Evolutionary conservation across 1,140 invertebrate species (phyloP), one percentile per base, ranked within the genome.

Genomic region (Ceratosolen solmsi): DNA sequence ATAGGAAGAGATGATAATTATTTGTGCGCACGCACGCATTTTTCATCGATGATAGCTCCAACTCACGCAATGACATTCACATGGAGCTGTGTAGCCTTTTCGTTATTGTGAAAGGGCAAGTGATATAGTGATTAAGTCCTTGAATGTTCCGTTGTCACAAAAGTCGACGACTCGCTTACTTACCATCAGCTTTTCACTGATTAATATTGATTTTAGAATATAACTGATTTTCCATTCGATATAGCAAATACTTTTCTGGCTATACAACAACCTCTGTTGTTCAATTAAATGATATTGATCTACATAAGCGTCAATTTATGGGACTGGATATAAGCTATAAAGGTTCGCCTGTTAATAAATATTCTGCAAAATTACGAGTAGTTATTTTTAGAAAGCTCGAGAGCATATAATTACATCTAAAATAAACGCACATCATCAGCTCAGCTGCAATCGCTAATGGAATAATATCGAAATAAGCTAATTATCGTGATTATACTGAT

Each of bases 171-270:
- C 13, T 33, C 11, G 11, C 13, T 20, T 33, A n/a, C n/a, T n/a
- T n/a, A 2, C 15, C 20, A 33, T 63, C 25, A 63, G 9, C 15
- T 63, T 33, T 63, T 3, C n/a, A 25, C 1, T 36, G 30, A 33
- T 63, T 63, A 63, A 63, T 63, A 33, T 63, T 63, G 30, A 13
- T 63, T 63, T 63, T 63, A 33, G 1, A 63, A 63, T 63, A 13
- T 15, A 36, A 63, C 3, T 5, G 13, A 33, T 63, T 63, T 63
- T 63, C 1, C 2, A 63, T 63, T 33, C n/a, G n/a, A n/a, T n/a
- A 20, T 33, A 33, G 1, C 15, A 63, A 33, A 63, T 20, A 33
- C 8, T 2, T 63, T 27, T 33, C 17, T 5, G 33, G 1, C 27
- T 33, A n/a, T 5, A 13, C n/a, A 60, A 13, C n/a, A 60, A 11